Percentiles rank a stretch among this genome's conserved stretches.
These are phyloP conservation scores for Chelonoidis abingdonii DNA, from an alignment of 2,113 vertebrate species.

Conservation along the genomic window DNA sequence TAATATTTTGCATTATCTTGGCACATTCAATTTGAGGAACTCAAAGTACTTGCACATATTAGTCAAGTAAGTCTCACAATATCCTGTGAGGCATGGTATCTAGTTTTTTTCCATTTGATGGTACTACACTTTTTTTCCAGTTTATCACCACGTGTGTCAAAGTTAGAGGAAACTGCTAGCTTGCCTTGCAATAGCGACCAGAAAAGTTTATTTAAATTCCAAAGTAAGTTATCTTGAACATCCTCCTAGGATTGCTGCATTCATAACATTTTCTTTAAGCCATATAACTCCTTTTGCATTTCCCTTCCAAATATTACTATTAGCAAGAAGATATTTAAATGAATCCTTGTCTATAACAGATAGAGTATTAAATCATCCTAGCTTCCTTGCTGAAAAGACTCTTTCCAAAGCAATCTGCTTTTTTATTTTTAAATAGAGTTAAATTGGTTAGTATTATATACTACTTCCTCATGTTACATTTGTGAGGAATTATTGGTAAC, in stretches of 20 bases:
- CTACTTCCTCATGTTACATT: neutral
- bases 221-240: neutral
- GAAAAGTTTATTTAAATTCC: neutral
- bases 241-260: neutral
- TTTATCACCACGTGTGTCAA: neutral
- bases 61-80: neutral
- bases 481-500: no score
- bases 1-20: conserved; percentile 17
- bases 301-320: neutral
- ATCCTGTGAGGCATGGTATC: neutral
- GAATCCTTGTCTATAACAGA: neutral
- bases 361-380: neutral
- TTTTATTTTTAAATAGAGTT: neutral
- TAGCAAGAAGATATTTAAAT: neutral
- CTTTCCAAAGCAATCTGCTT: neutral
- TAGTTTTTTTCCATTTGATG: neutral
- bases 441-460: neutral
- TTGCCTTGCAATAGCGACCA: neutral
- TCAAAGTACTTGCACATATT: neutral
- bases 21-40: conserved; percentile 41
- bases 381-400: neutral
- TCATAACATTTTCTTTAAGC: conserved; percentile 2
- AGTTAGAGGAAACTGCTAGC: neutral
- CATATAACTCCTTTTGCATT: neutral
- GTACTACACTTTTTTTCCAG: neutral